Conservation (phyloP, 2,797 vertebrate species). For the Anguilla obscura region DNA sequence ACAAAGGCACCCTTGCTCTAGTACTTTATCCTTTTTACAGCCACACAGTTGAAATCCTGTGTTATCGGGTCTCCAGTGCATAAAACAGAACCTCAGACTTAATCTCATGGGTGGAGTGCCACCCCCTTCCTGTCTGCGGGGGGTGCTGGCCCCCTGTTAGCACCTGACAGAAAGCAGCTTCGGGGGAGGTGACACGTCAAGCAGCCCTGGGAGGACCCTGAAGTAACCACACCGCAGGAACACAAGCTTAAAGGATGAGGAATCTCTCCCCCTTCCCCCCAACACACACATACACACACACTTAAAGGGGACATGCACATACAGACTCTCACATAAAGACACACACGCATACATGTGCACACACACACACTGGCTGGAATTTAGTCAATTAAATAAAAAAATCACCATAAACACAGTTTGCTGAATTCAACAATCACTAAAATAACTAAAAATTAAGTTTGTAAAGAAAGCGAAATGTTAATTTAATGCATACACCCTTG, state of each 20-base stretch:
- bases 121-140: neutral
- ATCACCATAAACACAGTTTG: too few species aligned
- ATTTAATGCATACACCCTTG: too few species aligned
- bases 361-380: neutral
- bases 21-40: neutral
- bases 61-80: neutral
- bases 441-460: too few species aligned
- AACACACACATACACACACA: too few species aligned
- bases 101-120: neutral
- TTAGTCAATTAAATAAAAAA: too few species aligned
- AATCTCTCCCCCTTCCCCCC: neutral
- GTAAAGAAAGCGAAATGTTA: too few species aligned
- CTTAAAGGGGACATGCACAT: neutral
- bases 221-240: constrained; percentile 37
- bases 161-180: constrained; percentile 53
- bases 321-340: neutral
- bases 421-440: too few species aligned
- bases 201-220: constrained; percentile 34
- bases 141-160: constrained; percentile 49
- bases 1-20: neutral
- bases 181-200: constrained; percentile 50
- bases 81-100: neutral
- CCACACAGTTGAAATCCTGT: neutral
- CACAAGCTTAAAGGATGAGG: constrained; percentile 6
- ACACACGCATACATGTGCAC: neutral